Percentiles rank a stretch among this genome's conserved stretches.
Evolutionary conservation across 2,797 vertebrate genomes (phyloP).

Genomic region (Artibeus lituratus): DNA sequence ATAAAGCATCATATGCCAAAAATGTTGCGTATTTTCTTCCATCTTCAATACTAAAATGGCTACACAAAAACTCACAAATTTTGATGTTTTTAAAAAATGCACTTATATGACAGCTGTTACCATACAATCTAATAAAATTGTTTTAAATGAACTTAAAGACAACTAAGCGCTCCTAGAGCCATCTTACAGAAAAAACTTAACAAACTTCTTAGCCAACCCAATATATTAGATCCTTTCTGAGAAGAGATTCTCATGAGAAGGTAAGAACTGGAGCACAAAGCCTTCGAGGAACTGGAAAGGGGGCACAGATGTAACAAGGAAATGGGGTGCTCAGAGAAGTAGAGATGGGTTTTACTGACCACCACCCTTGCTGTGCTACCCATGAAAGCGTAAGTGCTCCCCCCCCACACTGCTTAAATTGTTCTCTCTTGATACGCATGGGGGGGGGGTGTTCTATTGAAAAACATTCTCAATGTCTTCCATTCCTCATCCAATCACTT

Average conservation of each 20-base stretch:
- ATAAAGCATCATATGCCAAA: not conserved
- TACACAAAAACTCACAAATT: not conserved
- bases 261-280: not conserved
- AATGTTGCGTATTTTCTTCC: not conserved
- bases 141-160: not conserved
- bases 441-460: not conserved
- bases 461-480: not conserved
- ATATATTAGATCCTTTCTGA: not conserved
- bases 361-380: no score
- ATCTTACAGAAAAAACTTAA: not conserved
- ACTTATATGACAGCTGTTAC: not conserved
- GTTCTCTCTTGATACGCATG: not conserved
- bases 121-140: not conserved
- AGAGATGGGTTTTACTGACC: not conserved
- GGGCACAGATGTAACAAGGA: not conserved
- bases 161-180: not conserved
- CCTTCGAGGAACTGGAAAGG: not conserved
- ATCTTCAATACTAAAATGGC: not conserved
- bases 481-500: not conserved
- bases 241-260: not conserved
- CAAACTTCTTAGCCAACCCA: not conserved
- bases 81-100: not conserved
- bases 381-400: fast-evolving
- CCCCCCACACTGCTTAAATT: not conserved
- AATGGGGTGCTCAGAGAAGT: not conserved